phyloP scores from a whole-genome alignment of 2,888 invertebrate species.

The Parnassius smintheus region DNA sequence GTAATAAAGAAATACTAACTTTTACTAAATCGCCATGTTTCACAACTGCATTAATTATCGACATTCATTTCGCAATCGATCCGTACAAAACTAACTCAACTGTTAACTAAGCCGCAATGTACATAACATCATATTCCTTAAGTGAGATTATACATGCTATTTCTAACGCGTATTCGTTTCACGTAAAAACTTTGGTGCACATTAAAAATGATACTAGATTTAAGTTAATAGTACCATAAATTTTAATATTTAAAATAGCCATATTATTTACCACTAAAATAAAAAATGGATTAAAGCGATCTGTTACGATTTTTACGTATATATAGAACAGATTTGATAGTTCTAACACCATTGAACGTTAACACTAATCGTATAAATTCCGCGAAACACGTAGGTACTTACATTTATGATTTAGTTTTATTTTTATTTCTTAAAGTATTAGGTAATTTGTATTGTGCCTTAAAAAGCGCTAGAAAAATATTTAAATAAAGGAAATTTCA shows the following conservation, averaged over 20 bases:
- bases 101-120: slow-evolving; percentile 20
- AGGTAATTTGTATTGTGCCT: slow-evolving; percentile 21
- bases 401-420: background rate
- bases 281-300: slow-evolving; percentile 31
- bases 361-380: slow-evolving; percentile 1
- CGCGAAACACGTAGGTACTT: background rate
- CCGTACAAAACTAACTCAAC: slow-evolving; percentile 4
- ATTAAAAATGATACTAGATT: slow-evolving; percentile 24
- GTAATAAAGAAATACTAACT: background rate
- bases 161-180: background rate
- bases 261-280: slow-evolving; percentile 57
- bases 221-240: slow-evolving; percentile 18
- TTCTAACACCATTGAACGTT: slow-evolving; percentile 3
- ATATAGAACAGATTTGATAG: too few relatives aligned
- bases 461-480: slow-evolving; percentile 8
- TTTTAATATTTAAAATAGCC: slow-evolving; percentile 52
- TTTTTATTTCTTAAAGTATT: slow-evolving; percentile 9
- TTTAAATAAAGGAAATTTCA: slow-evolving; percentile 6
- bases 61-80: slow-evolving; percentile 1
- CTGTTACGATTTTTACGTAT: slow-evolving; percentile 33
- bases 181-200: slow-evolving; percentile 46
- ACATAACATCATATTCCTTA: slow-evolving; percentile 17
- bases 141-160: slow-evolving; percentile 4
- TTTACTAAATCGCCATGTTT: slow-evolving; percentile 9
- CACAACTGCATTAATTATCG: background rate